These are phyloP conservation scores for Acleris laterana DNA, from an alignment of 2,888 invertebrate species.

Conservation along the genomic window DNA sequence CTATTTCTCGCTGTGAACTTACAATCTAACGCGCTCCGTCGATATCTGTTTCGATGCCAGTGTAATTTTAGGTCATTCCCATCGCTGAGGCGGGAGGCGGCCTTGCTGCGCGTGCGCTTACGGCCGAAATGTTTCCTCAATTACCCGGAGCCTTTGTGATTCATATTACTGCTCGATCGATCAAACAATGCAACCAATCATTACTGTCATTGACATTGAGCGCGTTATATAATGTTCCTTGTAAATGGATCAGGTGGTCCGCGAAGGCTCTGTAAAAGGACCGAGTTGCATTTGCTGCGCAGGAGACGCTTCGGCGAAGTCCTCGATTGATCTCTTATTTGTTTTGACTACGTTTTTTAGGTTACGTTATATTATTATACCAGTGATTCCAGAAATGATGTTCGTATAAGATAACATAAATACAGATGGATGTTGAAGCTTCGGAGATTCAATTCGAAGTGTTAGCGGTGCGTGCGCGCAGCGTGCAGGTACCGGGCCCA, in stretches of 20 bases:
- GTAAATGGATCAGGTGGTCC: constrained; percentile 35
- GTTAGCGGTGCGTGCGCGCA: constrained; percentile 51
- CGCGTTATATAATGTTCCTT: constrained; percentile 52
- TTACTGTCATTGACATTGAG: constrained; percentile 50
- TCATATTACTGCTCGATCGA: constrained; percentile 46
- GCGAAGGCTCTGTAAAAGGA: constrained; percentile 24
- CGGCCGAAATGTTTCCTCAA: constrained; percentile 51
- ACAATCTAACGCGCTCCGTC: constrained; percentile 46
- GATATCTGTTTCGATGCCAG: constrained; percentile 55
- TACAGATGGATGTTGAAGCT: neutral
- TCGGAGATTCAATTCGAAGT: constrained; percentile 50
- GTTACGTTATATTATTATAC: constrained; percentile 16
- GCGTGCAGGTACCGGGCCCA: constrained; percentile 62
- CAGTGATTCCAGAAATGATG: constrained; percentile 11
- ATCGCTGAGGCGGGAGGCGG: constrained; percentile 55
- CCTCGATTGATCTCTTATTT: constrained; percentile 23
- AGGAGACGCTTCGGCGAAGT: constrained; percentile 18
- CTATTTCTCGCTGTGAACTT: constrained; percentile 46
- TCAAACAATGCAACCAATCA: constrained; percentile 56
- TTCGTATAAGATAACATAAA: neutral
- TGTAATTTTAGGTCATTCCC: constrained; percentile 78
- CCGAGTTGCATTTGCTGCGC: constrained; percentile 20
- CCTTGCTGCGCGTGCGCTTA: constrained; percentile 54
- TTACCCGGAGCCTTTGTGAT: constrained; percentile 54
- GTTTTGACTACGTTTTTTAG: constrained; percentile 34